Evolutionary conservation across 2,113 vertebrate genomes (phyloP).

Genomic region (Salvator merianae): DNA sequence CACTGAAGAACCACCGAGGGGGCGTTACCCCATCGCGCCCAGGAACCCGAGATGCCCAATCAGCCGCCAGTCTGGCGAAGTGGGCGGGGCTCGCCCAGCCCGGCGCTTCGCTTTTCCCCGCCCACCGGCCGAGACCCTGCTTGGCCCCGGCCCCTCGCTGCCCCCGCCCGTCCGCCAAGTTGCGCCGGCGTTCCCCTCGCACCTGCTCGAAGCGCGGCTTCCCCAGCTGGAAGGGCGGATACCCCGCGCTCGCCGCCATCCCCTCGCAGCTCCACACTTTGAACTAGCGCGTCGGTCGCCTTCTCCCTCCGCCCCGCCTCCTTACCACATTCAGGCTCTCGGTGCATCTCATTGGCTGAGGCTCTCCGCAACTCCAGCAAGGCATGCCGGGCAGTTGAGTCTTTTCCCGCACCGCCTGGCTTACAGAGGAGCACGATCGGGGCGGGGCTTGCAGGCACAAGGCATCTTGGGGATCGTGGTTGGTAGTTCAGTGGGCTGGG

Average conservation of each 20-base stretch:
- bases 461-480: not conserved
- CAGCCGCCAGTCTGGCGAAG: constrained; percentile 2
- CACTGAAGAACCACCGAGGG: not conserved
- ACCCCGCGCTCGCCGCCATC: constrained; percentile 82
- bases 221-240: constrained; percentile 82
- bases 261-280: constrained; percentile 67
- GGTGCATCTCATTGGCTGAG: constrained; percentile 67
- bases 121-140: not conserved
- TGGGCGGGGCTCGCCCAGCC: constrained; percentile 6
- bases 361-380: constrained; percentile 66
- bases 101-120: not conserved
- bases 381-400: constrained; percentile 66
- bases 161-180: not conserved
- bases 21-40: constrained; percentile 1
- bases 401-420: not conserved
- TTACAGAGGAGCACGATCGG: not conserved
- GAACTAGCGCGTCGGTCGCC: constrained; percentile 55
- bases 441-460: not conserved
- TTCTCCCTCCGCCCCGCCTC: constrained; percentile 55
- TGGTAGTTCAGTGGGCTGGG: not conserved
- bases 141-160: accelerated
- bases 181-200: constrained; percentile 26
- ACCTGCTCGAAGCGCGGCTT: constrained; percentile 90
- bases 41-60: constrained; percentile 46
- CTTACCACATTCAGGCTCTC: not conserved